phyloP scores from a whole-genome alignment of 2,797 vertebrate species.

The Periparus ater region DNA sequence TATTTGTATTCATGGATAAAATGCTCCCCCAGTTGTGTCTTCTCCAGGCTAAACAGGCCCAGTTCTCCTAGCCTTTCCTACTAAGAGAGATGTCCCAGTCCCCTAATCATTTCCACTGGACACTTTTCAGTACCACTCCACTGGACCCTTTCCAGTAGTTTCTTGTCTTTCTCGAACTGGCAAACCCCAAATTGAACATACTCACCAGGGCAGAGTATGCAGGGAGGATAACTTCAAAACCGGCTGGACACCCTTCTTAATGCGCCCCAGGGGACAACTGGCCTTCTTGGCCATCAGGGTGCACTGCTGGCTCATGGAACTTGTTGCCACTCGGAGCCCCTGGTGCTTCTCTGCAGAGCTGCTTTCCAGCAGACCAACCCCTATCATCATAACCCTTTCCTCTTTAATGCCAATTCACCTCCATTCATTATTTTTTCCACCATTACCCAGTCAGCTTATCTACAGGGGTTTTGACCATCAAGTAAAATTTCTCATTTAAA shows the following conservation, averaged over 20 bases:
- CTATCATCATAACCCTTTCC: neutral
- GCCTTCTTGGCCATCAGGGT: neutral
- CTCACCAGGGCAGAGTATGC: neutral
- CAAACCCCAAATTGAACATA: accelerated
- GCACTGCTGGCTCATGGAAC: neutral
- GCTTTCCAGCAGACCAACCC: neutral
- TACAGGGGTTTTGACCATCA: neutral
- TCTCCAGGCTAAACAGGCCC: neutral
- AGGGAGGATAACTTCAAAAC: neutral
- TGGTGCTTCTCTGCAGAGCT: neutral
- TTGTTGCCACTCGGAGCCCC: neutral
- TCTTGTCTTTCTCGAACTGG: neutral
- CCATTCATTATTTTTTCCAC: neutral
- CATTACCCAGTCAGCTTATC: neutral
- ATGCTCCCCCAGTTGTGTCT: neutral
- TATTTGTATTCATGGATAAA: neutral
- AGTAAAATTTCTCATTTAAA: neutral
- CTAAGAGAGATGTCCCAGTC: neutral
- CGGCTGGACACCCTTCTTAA: too few species aligned
- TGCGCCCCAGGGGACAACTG: too few species aligned
- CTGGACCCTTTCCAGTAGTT: neutral
- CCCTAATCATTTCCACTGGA: neutral
- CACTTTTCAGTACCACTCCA: neutral
- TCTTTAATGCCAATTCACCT: neutral
- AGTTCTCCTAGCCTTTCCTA: neutral